These are phyloP conservation scores for Imbricaverruca yamaguchii DNA, from an alignment of 2,888 invertebrate genomes.

Conservation along the genomic window DNA sequence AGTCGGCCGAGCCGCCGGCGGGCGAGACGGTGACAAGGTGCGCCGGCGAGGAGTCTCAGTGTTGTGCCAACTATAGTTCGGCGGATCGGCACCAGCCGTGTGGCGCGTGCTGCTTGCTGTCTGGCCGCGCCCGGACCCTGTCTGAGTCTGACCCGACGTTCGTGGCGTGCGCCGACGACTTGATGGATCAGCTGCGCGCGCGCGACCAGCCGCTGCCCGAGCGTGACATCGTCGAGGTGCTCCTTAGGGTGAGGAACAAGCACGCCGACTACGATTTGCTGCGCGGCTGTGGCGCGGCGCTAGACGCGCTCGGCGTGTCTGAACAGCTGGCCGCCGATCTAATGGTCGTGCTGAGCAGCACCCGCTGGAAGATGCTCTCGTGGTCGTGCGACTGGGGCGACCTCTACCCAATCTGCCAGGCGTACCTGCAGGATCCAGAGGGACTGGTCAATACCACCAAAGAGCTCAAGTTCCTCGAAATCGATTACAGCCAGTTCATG, in stretches of 20 bases:
- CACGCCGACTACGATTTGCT: constrained; percentile 11
- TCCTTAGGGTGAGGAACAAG: background rate
- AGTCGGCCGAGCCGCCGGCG: background rate
- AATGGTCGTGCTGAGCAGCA: constrained; percentile 60
- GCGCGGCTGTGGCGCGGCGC: constrained; percentile 7
- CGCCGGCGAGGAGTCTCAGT: too few relatives aligned
- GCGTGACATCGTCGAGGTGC: constrained; percentile 35
- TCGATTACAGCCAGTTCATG: constrained; percentile 57
- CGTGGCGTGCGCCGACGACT: constrained; percentile 15
- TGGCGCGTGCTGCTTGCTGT: background rate
- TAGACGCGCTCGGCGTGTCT: constrained; percentile 29
- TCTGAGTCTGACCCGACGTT: constrained; percentile 18
- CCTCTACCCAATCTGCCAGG: constrained; percentile 50
- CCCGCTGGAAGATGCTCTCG: constrained; percentile 60
- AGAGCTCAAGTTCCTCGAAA: constrained; percentile 62
- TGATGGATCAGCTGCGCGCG: constrained; percentile 55
- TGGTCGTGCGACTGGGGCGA: constrained; percentile 59
- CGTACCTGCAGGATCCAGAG: constrained; percentile 45
- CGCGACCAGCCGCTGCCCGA: constrained; percentile 38
- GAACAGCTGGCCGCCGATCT: constrained; percentile 51
- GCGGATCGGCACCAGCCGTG: background rate
- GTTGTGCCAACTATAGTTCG: too few relatives aligned
- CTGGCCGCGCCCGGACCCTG: background rate
- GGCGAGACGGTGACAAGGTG: background rate
- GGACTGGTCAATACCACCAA: constrained; percentile 52